A percentile compares a stretch with the other conserved stretches of the same genome.
phyloP scores from a whole-genome alignment of 2,113 vertebrate genomes.

The Otolemur garnettii region DNA sequence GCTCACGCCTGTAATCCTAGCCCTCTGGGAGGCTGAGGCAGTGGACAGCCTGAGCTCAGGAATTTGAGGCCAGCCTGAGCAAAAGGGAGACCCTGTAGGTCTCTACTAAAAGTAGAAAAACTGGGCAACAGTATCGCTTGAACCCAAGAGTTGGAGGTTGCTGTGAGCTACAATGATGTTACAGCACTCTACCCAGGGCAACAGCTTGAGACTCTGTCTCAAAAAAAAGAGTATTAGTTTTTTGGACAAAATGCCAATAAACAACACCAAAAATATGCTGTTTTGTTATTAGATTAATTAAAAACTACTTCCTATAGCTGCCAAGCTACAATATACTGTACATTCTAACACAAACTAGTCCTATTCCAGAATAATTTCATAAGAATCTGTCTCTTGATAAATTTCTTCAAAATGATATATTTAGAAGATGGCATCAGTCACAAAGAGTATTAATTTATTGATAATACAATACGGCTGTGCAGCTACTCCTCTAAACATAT shows the following conservation, averaged over 20 bases:
- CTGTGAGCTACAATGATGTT: too few relatives aligned
- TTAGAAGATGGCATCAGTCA: not conserved
- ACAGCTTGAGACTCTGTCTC: too few relatives aligned
- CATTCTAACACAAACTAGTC: not conserved
- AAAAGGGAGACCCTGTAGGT: too few relatives aligned
- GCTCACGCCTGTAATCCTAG: too few relatives aligned
- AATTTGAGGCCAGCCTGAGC: too few relatives aligned
- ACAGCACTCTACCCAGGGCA: too few relatives aligned
- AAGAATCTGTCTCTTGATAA: slow-evolving; percentile 26
- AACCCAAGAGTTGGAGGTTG: too few relatives aligned
- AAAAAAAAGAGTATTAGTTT: slow-evolving; percentile 30
- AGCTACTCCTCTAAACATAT: not conserved
- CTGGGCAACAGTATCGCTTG: too few relatives aligned
- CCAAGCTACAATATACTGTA: not conserved
- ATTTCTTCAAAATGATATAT: slow-evolving; percentile 8
- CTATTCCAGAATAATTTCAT: slow-evolving; percentile 3
- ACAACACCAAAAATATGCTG: not conserved
- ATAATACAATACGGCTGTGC: not conserved
- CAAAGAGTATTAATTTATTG: slow-evolving; percentile 9
- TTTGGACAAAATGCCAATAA: not conserved
- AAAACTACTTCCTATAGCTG: slow-evolving; percentile 6
- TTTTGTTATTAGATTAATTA: slow-evolving; percentile 2
- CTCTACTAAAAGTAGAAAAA: too few relatives aligned
- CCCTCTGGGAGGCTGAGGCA: too few relatives aligned
- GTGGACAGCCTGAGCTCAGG: too few relatives aligned